phyloP scores from a whole-genome alignment of 2,797 vertebrate genomes.

The Parambassis ranga region DNA sequence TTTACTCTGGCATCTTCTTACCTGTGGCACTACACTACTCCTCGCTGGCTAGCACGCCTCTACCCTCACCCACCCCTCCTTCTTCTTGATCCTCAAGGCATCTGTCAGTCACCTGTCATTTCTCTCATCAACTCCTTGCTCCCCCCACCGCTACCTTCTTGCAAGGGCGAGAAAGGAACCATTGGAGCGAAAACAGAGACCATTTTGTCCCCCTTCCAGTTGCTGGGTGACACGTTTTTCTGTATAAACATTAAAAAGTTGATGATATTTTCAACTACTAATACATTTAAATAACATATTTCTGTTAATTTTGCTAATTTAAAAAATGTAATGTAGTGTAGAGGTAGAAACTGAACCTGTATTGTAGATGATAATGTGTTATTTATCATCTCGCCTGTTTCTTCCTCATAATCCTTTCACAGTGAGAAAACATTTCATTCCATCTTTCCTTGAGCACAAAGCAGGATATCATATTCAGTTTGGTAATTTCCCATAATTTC shows the following conservation, averaged over 20 bases:
- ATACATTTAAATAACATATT: no score
- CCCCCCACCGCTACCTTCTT: slow-evolving; percentile 18
- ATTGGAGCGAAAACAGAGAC: slow-evolving; percentile 61
- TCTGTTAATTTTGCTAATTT: no score
- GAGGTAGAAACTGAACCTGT: neutral
- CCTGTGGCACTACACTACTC: slow-evolving; percentile 68
- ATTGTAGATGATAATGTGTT: neutral
- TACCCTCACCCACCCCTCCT: slow-evolving; percentile 21
- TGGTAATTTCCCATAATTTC: neutral
- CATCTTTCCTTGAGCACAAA: neutral
- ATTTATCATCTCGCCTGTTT: slow-evolving; percentile 14
- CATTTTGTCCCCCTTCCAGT: slow-evolving; percentile 63
- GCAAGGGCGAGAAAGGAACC: slow-evolving; percentile 55
- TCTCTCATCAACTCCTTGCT: slow-evolving; percentile 69
- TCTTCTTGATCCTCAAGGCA: slow-evolving; percentile 59
- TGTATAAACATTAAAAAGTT: no score
- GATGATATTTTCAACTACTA: no score
- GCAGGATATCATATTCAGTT: neutral
- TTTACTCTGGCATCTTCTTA: slow-evolving; percentile 71
- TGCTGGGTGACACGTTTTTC: no score
- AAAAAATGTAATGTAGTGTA: no score
- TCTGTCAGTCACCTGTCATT: slow-evolving; percentile 82
- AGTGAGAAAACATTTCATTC: slow-evolving; percentile 3
- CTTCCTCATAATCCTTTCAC: neutral
- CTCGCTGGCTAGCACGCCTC: slow-evolving; percentile 29